Evolutionary conservation across 1,140 invertebrate species (phyloP).

Genomic region (Drosophila mojavensis): DNA sequence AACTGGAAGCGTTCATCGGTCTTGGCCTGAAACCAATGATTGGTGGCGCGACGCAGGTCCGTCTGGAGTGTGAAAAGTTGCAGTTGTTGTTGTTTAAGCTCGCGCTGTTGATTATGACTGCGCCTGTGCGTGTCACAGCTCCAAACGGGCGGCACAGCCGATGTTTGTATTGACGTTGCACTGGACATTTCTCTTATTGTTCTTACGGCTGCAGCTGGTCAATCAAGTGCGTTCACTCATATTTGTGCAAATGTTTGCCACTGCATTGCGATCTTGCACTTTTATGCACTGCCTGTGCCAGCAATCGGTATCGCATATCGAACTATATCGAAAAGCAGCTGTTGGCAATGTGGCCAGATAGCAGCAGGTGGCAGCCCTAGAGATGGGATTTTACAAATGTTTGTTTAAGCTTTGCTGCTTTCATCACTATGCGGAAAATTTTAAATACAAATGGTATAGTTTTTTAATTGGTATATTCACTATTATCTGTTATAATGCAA

Average conservation of each 20-base stretch:
- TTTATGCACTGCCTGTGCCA: slow-evolving; percentile 15
- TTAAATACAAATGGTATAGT: too few species aligned
- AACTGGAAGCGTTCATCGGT: slow-evolving; percentile 45
- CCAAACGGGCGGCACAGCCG: slow-evolving; percentile 28
- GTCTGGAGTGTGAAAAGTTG: slow-evolving; percentile 35
- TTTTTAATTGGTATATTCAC: not conserved
- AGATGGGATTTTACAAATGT: not conserved
- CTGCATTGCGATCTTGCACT: slow-evolving; percentile 28
- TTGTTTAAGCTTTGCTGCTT: too few species aligned
- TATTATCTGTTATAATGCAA: too few species aligned
- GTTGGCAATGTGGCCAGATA: slow-evolving; percentile 8
- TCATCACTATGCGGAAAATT: too few species aligned
- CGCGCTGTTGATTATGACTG: slow-evolving; percentile 32
- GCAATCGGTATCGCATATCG: slow-evolving; percentile 14
- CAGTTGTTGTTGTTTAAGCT: slow-evolving; percentile 53
- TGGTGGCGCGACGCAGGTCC: slow-evolving; percentile 49
- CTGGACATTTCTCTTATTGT: slow-evolving; percentile 27
- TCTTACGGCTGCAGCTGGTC: slow-evolving; percentile 7
- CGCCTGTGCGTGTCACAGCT: slow-evolving; percentile 42
- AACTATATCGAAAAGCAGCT: slow-evolving; percentile 26
- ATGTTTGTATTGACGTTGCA: slow-evolving; percentile 9
- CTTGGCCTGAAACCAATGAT: slow-evolving; percentile 59
- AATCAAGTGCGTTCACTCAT: slow-evolving; percentile 21
- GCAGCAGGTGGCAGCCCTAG: not conserved
- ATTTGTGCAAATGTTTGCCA: slow-evolving; percentile 14